A percentile compares a stretch with the other conserved stretches of the same genome.
These are phyloP conservation scores for Poliocrania exsul DNA, from an alignment of 2,797 vertebrate genomes.

Conservation along the genomic window DNA sequence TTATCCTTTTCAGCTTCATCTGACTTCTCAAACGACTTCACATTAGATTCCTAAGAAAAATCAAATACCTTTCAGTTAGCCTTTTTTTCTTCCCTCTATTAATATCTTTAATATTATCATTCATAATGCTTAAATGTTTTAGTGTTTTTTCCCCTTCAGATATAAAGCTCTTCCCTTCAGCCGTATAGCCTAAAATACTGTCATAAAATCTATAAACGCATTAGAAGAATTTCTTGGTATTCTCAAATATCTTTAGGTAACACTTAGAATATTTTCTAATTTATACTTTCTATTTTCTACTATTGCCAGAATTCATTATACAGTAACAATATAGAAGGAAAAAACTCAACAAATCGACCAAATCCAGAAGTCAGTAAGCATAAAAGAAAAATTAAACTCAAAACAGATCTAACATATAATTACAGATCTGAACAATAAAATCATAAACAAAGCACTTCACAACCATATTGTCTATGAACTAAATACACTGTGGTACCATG, in stretches of 20 bases:
- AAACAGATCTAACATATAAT: neutral
- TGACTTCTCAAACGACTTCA: slow-evolving; percentile 81
- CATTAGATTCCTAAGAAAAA: slow-evolving; percentile 75
- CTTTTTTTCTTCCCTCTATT: neutral
- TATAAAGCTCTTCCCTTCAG: neutral
- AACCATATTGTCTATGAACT: neutral
- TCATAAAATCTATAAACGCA: neutral
- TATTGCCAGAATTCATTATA: neutral
- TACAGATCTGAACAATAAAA: neutral
- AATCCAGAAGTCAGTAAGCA: neutral
- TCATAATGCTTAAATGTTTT: neutral
- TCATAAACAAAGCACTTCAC: neutral
- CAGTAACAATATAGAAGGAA: neutral
- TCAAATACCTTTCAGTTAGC: neutral
- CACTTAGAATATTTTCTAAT: neutral
- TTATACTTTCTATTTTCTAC: neutral
- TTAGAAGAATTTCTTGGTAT: neutral
- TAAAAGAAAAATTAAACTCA: neutral
- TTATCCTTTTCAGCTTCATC: slow-evolving; percentile 83
- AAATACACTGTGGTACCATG: neutral
- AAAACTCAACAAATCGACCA: neutral
- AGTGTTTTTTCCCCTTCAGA: neutral
- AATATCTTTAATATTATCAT: neutral
- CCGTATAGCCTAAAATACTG: neutral
- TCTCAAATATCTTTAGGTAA: neutral